Evolutionary conservation across 2,797 vertebrate species (phyloP).

Genomic region (Balearica regulorum): DNA sequence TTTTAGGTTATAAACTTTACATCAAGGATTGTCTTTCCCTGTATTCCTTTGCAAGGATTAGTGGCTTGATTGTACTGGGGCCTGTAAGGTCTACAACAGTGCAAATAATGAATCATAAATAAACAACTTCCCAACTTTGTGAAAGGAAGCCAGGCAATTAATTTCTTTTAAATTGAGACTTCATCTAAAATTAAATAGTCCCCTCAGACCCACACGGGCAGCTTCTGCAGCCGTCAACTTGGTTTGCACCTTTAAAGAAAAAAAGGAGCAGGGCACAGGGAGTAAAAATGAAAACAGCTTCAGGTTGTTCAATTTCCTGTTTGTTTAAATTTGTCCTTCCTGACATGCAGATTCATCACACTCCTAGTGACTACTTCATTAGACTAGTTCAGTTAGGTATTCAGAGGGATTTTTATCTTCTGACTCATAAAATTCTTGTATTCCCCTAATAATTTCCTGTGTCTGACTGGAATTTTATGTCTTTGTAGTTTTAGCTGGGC

Average conservation of each 20-base stretch:
- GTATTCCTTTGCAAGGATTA: neutral
- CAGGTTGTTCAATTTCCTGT: slow-evolving; percentile 78
- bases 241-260: neutral
- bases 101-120: slow-evolving; percentile 5
- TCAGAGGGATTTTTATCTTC: slow-evolving; percentile 79
- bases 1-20: neutral
- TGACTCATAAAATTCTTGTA: slow-evolving; percentile 86
- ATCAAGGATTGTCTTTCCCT: neutral
- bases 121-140: neutral
- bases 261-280: neutral
- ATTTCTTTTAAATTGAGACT: slow-evolving; percentile 19
- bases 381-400: slow-evolving; percentile 76
- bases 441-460: slow-evolving; percentile 80
- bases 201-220: neutral
- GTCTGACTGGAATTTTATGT: slow-evolving; percentile 77
- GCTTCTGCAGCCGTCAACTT: slow-evolving; percentile 19
- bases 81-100: neutral
- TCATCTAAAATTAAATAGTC: neutral
- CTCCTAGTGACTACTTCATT: slow-evolving; percentile 74
- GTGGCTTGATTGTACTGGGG: neutral
- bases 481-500: slow-evolving; percentile 79
- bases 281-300: slow-evolving; percentile 63
- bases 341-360: slow-evolving; percentile 70
- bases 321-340: slow-evolving; percentile 71
- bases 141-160: neutral